Evolutionary conservation across 2,113 vertebrate genomes (phyloP), one percentile per base, ranked within the genome.

Genomic region (Plecotus auritus): DNA sequence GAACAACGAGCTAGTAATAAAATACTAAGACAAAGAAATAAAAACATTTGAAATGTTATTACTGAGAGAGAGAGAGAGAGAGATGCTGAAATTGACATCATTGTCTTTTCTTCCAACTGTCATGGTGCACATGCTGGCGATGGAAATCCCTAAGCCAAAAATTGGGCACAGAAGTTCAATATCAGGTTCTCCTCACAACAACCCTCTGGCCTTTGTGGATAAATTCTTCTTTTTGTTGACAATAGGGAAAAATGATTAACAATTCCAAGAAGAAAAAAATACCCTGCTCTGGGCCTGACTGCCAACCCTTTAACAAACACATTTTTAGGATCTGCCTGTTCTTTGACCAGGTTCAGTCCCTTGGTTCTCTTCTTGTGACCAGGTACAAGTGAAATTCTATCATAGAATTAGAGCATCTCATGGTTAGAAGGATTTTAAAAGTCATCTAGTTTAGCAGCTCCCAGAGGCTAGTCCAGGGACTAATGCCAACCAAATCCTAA

Each of bases 11-110:
- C 94, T 17, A 49, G 97, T 97, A 98, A 98, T 98, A 98, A 98
- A 97, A 96, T 97, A 97, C 98, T 98, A 98, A 98, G 96, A 97
- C 97, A 97, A 96, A 88, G 13, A 97, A 98, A 97, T 86, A 92
- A 98, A 97, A 95, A 85, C 92, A 96, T 96, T 95, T 97, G 94
- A 98, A 98, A 97, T 97, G 97, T 98, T 98, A 97, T 98, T 98
- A 95, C 56, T 88, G 85, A 92, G 90, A 95, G 87, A 93, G 32
- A 91, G 90, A 96, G 86, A 94, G 32, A 93, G 56, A 23, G 22
- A 59, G 56, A 93, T 74, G 72, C 85, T 89, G 72, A 81, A 95
- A 93, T 87, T 85, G 95, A 97, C 96, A 91, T 91, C 91, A 88
- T 91, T 95, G 77, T 96, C 95, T 95, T 96, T 96, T 95, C 61